These are phyloP conservation scores for Stenurella melanura DNA, from an alignment of 2,888 invertebrate species.

Conservation along the genomic window DNA sequence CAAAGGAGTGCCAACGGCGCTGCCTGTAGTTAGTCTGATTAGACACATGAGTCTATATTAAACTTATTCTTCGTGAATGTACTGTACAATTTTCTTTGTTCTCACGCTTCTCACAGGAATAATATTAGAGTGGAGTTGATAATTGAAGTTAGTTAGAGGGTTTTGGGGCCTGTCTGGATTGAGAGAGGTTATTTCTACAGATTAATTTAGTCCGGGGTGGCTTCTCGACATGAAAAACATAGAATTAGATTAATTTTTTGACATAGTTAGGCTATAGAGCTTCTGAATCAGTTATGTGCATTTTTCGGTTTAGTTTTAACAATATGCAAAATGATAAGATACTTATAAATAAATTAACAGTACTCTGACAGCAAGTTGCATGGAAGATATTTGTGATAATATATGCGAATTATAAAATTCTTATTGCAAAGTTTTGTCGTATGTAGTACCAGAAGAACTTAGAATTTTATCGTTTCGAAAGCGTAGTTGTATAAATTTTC, in stretches of 20 bases:
- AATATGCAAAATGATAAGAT: too few relatives aligned
- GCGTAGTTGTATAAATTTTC: too few relatives aligned
- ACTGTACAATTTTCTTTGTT: slow-evolving; percentile 30
- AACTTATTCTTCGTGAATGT: slow-evolving; percentile 26
- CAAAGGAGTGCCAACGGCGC: slow-evolving; percentile 29
- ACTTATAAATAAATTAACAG: too few relatives aligned
- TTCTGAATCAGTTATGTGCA: too few relatives aligned
- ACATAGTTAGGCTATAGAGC: not conserved
- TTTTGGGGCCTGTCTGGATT: slow-evolving; percentile 7
- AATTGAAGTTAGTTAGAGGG: slow-evolving; percentile 31
- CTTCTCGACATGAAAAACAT: not conserved
- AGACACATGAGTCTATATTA: slow-evolving; percentile 51
- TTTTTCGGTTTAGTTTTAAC: too few relatives aligned
- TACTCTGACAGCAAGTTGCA: too few relatives aligned
- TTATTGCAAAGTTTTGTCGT: too few relatives aligned
- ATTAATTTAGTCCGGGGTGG: not conserved
- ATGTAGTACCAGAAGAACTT: too few relatives aligned
- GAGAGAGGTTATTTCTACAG: not conserved
- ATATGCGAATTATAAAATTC: too few relatives aligned
- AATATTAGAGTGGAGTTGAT: slow-evolving; percentile 26
- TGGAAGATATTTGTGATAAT: too few relatives aligned
- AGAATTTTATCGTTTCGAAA: too few relatives aligned
- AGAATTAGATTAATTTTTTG: not conserved
- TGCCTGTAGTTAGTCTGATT: slow-evolving; percentile 34
- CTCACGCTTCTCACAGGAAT: slow-evolving; percentile 28